Percentiles rank a stretch among this genome's conserved stretches.
These are phyloP conservation scores for Dicentrarchus labrax DNA, from an alignment of 2,113 vertebrate genomes.

Conservation along the genomic window DNA sequence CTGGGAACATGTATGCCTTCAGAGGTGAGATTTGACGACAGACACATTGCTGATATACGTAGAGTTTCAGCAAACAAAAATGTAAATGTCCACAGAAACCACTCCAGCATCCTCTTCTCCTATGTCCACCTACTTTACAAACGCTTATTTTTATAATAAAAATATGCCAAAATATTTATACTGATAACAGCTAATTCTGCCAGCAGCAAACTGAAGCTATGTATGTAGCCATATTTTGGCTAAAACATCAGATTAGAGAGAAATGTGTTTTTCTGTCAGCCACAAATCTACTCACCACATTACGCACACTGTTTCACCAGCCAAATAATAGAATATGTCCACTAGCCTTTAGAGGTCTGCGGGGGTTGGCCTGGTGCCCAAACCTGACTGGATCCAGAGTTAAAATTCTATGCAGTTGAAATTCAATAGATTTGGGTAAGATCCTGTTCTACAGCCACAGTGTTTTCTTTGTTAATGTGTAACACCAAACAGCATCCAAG, in stretches of 20 bases:
- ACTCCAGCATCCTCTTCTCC: too few species aligned
- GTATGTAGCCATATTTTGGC: not conserved
- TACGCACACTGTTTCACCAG: too few species aligned
- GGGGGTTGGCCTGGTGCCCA: not conserved
- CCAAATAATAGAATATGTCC: not conserved
- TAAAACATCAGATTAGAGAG: not conserved
- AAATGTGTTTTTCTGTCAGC: not conserved
- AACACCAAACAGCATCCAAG: not conserved
- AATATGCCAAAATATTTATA: too few species aligned
- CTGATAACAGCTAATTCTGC: not conserved
- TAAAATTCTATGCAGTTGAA: not conserved
- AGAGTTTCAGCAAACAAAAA: not conserved
- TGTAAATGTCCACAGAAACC: too few species aligned
- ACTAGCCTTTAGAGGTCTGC: not conserved
- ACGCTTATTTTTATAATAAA: too few species aligned
- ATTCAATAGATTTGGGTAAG: not conserved
- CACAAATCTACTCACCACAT: too few species aligned
- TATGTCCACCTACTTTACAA: too few species aligned
- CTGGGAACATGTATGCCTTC: constrained; percentile 77
- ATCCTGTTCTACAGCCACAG: not conserved
- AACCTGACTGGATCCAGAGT: not conserved
- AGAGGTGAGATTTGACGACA: constrained; percentile 72
- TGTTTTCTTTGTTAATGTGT: not conserved
- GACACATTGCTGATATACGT: too few species aligned
- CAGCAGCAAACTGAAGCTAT: not conserved